A percentile compares a stretch with the other conserved stretches of the same genome.
Conservation (phyloP, 1,140 invertebrate species). For the Lucilia sericata region DNA sequence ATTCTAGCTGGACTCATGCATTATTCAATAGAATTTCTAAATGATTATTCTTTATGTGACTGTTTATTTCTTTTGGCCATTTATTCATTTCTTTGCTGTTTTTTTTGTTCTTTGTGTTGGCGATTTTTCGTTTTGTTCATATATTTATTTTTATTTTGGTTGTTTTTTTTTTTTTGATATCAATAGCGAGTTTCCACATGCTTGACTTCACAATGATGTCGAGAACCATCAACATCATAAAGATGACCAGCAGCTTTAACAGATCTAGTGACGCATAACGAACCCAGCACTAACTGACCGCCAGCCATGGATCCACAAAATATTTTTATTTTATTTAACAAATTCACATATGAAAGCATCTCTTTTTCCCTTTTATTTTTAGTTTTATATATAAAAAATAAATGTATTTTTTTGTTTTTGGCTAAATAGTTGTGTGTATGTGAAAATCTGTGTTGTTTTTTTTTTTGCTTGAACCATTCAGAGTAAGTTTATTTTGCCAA, state of each 20-base stretch:
- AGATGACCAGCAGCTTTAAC: slow-evolving; percentile 41
- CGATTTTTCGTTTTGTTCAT: slow-evolving; percentile 43
- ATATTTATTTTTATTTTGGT: slow-evolving; percentile 37
- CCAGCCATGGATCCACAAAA: background rate
- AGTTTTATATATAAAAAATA: background rate
- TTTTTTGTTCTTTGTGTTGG: slow-evolving; percentile 36
- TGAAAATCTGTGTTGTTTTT: background rate
- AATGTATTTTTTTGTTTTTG: background rate
- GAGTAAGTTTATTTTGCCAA: slow-evolving; percentile 16
- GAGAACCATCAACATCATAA: slow-evolving; percentile 40
- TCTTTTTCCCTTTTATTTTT: background rate
- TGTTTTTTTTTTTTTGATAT: slow-evolving; percentile 11
- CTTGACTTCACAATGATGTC: slow-evolving; percentile 42
- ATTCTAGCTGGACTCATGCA: slow-evolving; percentile 57
- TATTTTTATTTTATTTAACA: background rate
- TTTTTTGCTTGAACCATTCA: background rate
- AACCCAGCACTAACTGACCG: slow-evolving; percentile 18
- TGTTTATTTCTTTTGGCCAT: slow-evolving; percentile 68
- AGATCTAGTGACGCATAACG: slow-evolving; percentile 31
- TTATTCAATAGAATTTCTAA: slow-evolving; percentile 68
- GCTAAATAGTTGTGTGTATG: background rate
- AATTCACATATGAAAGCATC: slow-evolving; percentile 23
- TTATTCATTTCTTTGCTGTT: slow-evolving; percentile 61
- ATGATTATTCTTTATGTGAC: slow-evolving; percentile 69
- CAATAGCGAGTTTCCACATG: slow-evolving; percentile 35